Base-by-base conservation (phyloP, 2,888 invertebrate genomes). In the Rhodophaea formosa region DNA sequence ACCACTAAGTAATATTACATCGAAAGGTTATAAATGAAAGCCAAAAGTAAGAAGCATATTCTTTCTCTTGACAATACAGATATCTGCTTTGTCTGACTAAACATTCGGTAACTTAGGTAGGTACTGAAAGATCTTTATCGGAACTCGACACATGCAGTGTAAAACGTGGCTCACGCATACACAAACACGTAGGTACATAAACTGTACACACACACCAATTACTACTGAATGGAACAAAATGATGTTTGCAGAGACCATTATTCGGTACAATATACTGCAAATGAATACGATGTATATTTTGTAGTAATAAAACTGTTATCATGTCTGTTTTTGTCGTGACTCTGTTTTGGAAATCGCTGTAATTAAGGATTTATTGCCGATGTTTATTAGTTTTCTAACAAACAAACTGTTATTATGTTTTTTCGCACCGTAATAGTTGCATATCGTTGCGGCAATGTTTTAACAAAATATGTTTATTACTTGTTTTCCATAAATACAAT, bases 261-360 rank as follows among this genome's bases (percentile, higher is more conserved):
- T 39, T 35, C 35, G 39, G 51, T 35, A 51, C 39, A 51, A 51
- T 51, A 35, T 51, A 14, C 35, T 39, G 51, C 16, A 51, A 51
- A 51, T 51, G 35, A 14, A 35, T 51, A 51, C 23, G 23, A 23
- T 7, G 7, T 30, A 23, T 15, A 49, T 35, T 46, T 23, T 23
- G 46, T 46, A 7, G 23, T n/a, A 35, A 51, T 35, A 15, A 29
- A 35, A 6, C 16, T 32, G 14, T 32, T 15, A 51, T 35, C 35
- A 51, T 51, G 35, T 39, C 39, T 39, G 12, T 39, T 39, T 39
- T 6, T 12, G n/a, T 39, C 39, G 39, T 39, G 39, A 39, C 39
- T 39, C 12, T 39, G 39, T 39, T 39, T 39, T 39, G 39, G 39
- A 39, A n/a, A 39, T 39, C 39, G 39, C 35, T 51, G 51, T 8